Base-by-base conservation (phyloP, 2,888 invertebrate species). In the Acleris cristana region DNA sequence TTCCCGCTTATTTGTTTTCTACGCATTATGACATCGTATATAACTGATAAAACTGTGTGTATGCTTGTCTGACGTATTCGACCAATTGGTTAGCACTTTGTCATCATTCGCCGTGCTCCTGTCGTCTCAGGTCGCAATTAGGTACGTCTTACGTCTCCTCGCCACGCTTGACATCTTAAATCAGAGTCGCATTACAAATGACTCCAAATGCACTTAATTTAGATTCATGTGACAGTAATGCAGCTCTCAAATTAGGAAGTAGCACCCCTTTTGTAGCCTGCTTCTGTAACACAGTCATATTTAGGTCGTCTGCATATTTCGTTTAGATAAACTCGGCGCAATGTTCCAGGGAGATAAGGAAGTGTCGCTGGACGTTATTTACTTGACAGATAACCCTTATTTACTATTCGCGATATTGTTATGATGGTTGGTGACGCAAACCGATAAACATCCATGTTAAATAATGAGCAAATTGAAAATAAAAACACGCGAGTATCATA, bases 341-440 rank as follows among this genome's bases (percentile, higher is more conserved):
- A 59, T 65, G 64, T 63, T 61, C 72, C 70, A 72, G 73, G 71
- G 65, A 73, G 82, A 84, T 84, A 82, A 77, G 77, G 74, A 73
- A 79, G 76, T 79, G 80, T 81, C 80, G 75, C 80, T 82, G 82
- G 79, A 80, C 80, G 78, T 76, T 80, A 78, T 78, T 79, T 78
- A 76, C 73, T 73, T 74, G 72, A 69, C 58, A 71, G 76, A 78
- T 79, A 77, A 77, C 75, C 71, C 73, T 69, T 73, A 74, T 75
- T 78, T 63, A 64, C 73, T 67, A 58, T 63, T 68, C 53, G 68
- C 67, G 62, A 70, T 71, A 72, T 67, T 62, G 53, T 67, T 67
- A 67, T 67, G 63, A 63, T 58, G 49, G 23, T 53, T 67, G 48
- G 52, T 67, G 63, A 63, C 58, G 53, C 48, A 62, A 58, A 40